Base-by-base conservation (phyloP, 2,797 vertebrate genomes). In the Myotis daubentonii region DNA sequence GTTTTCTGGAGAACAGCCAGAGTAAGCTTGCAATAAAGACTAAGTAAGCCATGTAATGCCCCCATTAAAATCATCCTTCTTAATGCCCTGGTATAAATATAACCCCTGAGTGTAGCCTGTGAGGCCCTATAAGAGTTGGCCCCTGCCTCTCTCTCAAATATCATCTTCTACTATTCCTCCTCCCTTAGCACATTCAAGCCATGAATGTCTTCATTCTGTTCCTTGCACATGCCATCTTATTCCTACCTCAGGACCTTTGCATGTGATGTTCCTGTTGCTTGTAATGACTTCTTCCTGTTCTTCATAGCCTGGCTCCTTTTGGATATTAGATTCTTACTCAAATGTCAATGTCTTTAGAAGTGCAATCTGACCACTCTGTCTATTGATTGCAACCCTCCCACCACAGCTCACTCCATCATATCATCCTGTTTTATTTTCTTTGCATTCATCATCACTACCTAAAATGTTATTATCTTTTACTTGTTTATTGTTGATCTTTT, bases 351-450 rank as follows among this genome's bases (percentile, higher is more conserved):
- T 94, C n/a, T 53, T 62, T 75, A 44, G 22, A 71, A 47, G 71
- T 68, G 41, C 23, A 49, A 6, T 47, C 30, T 72, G 71, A 86
- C 10, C 7, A 28, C 8, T 41, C 16, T 41, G 1, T 38, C 47
- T 72, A 57, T 28, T 62, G 25, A 51, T 72, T 72, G 2, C 17
- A 87, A 7, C n/a, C 10, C 28, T 57, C 72, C 91, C 9, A 68
- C 9, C 8, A 36, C 33, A 55, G 55, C 1, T 87, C 22, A 75
- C 2, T 41, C 41, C 23, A 47, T n/a, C 4, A 1, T 51, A 28
- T 65, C 76, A 38, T 47, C 44, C 28, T 72, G 4, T 57, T 86
- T 74, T 83, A 57, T 92, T 94, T 95, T 89, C 74, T 85, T 87
- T 20, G 72, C 3, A 55, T 47, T 16, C 8, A 16, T 91, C 19